Percentiles rank a stretch among this genome's conserved stretches.
phyloP scores from a whole-genome alignment of 2,888 invertebrate genomes.

The Ophion slaviceki region DNA sequence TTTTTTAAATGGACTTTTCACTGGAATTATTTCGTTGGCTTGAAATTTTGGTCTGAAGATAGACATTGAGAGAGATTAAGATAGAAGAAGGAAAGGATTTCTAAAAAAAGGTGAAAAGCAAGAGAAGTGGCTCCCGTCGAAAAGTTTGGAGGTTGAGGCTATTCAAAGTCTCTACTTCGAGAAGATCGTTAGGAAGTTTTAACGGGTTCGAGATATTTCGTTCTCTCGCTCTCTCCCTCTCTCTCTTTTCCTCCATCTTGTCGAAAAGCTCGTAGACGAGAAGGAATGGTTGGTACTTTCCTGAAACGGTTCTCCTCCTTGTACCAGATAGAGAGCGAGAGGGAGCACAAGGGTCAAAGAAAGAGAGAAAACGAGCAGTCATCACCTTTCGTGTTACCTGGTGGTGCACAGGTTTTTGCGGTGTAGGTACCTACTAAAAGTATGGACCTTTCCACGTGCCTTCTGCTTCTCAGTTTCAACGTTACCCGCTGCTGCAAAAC shows the following conservation, averaged over 20 bases:
- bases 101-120: constrained; percentile 42
- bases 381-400: constrained; percentile 53
- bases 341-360: background rate
- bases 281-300: constrained; percentile 54
- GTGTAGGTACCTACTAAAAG: constrained; percentile 17
- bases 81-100: constrained; percentile 28
- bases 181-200: constrained; percentile 79
- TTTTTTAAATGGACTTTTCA: constrained; percentile 22
- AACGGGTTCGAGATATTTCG: constrained; percentile 77
- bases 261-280: constrained; percentile 53
- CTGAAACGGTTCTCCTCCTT: constrained; percentile 40
- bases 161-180: constrained; percentile 77
- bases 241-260: background rate
- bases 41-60: constrained; percentile 21
- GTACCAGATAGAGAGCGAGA: constrained; percentile 36
- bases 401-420: constrained; percentile 37
- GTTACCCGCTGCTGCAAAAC: background rate
- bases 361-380: constrained; percentile 31
- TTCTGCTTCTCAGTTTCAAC: background rate
- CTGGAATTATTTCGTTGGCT: constrained; percentile 58
- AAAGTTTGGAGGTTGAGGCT: constrained; percentile 68
- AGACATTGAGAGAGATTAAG: constrained; percentile 7
- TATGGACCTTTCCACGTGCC: constrained; percentile 29
- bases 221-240: constrained; percentile 35
- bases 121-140: constrained; percentile 54